Evolutionary conservation across 2,113 vertebrate genomes (phyloP).

Genomic region (Oncorhynchus kisutch): DNA sequence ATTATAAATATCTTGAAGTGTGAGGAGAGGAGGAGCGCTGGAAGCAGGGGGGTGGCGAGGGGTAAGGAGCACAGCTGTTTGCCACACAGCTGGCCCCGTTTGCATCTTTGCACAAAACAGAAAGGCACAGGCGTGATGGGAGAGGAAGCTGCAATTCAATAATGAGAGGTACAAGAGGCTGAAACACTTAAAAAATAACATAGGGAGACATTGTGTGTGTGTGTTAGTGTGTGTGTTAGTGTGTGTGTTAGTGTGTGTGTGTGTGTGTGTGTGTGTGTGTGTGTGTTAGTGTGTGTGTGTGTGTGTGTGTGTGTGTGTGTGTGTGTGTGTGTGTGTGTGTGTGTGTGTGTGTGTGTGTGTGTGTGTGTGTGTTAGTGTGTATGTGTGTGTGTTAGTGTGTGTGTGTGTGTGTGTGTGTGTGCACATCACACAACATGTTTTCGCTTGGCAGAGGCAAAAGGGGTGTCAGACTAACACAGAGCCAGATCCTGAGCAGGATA

Average conservation of each 20-base stretch:
- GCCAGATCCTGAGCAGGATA: conserved; percentile 17
- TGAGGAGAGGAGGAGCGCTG: neutral
- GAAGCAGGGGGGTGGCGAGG: neutral
- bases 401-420: too few species aligned
- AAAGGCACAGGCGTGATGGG: neutral
- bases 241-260: neutral
- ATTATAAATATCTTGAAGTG: neutral
- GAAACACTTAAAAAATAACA: conserved; percentile 12
- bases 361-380: too few species aligned
- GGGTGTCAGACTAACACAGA: neutral
- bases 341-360: too few species aligned
- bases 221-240: too few species aligned
- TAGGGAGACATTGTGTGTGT: conserved; percentile 12
- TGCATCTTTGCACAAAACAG: neutral
- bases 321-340: neutral
- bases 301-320: too few species aligned
- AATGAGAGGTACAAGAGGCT: neutral
- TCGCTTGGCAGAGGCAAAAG: conserved; percentile 5
- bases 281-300: neutral
- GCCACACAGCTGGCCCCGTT: neutral
- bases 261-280: too few species aligned
- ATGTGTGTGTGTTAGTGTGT: neutral
- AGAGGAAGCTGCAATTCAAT: conserved; percentile 17
- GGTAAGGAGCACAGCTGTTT: neutral
- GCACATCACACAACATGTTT: neutral